Evolutionary conservation across 2,113 vertebrate genomes (phyloP).

Genomic region (Telmatochromis sp.): DNA sequence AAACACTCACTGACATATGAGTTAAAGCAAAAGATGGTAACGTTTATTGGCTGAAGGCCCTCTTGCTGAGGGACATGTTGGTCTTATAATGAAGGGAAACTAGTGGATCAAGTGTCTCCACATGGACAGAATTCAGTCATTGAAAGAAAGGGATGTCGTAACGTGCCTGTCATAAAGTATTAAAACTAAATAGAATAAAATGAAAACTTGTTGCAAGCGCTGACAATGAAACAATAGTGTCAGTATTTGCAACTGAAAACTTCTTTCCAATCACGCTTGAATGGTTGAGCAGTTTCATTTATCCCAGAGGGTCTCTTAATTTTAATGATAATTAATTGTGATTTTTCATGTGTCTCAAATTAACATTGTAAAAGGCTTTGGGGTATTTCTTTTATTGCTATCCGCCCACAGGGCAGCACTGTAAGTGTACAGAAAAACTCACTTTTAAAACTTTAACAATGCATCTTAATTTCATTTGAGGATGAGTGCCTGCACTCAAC

Average conservation of each 20-base stretch:
- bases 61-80: background rate
- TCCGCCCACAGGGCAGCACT: background rate
- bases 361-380: background rate
- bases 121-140: background rate
- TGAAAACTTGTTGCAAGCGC: background rate
- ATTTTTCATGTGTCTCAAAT: background rate
- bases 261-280: background rate
- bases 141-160: background rate
- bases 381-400: background rate
- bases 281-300: background rate
- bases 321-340: constrained; percentile 3
- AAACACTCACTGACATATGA: background rate
- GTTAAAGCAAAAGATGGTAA: background rate
- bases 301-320: background rate
- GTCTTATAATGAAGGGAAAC: background rate
- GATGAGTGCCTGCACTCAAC: background rate
- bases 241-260: background rate
- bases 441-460: background rate
- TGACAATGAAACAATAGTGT: background rate
- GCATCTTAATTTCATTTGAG: background rate
- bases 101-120: background rate
- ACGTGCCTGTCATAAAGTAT: background rate
- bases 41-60: background rate
- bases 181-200: background rate
- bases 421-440: background rate